These are phyloP conservation scores for Coenonympha arcania DNA, from an alignment of 2,888 invertebrate genomes.

Conservation along the genomic window DNA sequence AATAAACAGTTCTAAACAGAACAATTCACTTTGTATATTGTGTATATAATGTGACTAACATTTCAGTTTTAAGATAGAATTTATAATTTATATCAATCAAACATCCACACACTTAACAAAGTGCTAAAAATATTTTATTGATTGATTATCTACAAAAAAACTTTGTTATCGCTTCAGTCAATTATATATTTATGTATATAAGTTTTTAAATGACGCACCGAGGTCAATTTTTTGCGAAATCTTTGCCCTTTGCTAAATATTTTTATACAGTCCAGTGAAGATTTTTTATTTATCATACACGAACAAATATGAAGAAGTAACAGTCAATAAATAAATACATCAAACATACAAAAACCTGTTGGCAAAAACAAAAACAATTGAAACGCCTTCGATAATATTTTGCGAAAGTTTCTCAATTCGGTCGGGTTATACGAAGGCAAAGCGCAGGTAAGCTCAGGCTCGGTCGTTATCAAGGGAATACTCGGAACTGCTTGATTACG, in stretches of 20 bases:
- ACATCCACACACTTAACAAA: too few species aligned
- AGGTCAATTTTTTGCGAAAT: background rate
- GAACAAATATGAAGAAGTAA: conserved; percentile 1
- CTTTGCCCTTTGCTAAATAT: background rate
- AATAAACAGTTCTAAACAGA: too few species aligned
- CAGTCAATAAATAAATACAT: conserved; percentile 1
- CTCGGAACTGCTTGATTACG: conserved; percentile 38
- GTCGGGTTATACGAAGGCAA: conserved; percentile 34
- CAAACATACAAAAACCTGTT: conserved; percentile 1
- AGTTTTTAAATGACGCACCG: background rate
- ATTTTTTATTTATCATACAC: background rate
- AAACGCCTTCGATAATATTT: conserved; percentile 12
- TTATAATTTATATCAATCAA: too few species aligned
- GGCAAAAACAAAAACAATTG: conserved; percentile 6
- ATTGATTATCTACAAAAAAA: too few species aligned
- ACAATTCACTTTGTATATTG: too few species aligned
- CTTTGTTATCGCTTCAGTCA: background rate
- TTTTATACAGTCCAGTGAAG: background rate
- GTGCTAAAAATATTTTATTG: too few species aligned
- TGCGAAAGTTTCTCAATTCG: conserved; percentile 33
- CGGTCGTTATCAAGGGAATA: conserved; percentile 48
- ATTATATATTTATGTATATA: background rate
- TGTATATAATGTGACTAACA: too few species aligned
- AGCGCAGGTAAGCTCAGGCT: conserved; percentile 37
- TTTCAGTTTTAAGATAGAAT: too few species aligned